A percentile compares a stretch with the other conserved stretches of the same genome.
phyloP scores from a whole-genome alignment of 2,888 invertebrate species.

The Crepidodera aurea region DNA sequence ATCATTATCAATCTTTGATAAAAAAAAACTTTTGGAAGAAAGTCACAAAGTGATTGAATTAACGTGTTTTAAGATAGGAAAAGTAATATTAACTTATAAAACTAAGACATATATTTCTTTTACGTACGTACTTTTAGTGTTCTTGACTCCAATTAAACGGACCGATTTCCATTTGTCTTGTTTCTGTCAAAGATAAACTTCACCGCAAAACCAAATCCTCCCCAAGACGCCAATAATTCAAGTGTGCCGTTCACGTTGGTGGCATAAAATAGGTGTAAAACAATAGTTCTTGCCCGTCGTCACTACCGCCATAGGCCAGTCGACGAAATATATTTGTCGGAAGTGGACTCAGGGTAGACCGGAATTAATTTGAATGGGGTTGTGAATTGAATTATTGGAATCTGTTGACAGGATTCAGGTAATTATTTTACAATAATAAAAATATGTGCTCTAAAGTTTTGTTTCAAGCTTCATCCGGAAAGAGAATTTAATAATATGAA shows the following conservation, averaged over 20 bases:
- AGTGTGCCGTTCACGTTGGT: conserved; percentile 2
- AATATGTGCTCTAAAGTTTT: no score
- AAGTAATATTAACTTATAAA: no score
- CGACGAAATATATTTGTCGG: not conserved
- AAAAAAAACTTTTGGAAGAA: no score
- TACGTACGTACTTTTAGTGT: not conserved
- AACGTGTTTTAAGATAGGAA: no score
- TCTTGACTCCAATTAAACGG: conserved; percentile 2
- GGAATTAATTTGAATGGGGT: not conserved
- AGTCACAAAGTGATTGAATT: no score
- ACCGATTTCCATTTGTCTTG: conserved; percentile 6
- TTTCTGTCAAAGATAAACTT: conserved; percentile 9
- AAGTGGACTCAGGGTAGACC: not conserved
- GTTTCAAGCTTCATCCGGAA: no score
- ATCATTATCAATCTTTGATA: no score
- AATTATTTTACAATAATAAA: no score
- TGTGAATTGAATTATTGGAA: not conserved
- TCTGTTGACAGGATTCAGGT: no score
- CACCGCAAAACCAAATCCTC: conserved; percentile 7
- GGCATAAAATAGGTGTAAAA: conserved; percentile 12
- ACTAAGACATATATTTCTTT: not conserved
- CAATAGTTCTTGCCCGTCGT: conserved; percentile 2
- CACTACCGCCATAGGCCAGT: conserved; percentile 1
- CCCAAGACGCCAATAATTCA: conserved; percentile 11
- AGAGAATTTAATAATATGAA: no score